Evolutionary conservation across 2,113 vertebrate species (phyloP).

Genomic region (Serinus canaria): DNA sequence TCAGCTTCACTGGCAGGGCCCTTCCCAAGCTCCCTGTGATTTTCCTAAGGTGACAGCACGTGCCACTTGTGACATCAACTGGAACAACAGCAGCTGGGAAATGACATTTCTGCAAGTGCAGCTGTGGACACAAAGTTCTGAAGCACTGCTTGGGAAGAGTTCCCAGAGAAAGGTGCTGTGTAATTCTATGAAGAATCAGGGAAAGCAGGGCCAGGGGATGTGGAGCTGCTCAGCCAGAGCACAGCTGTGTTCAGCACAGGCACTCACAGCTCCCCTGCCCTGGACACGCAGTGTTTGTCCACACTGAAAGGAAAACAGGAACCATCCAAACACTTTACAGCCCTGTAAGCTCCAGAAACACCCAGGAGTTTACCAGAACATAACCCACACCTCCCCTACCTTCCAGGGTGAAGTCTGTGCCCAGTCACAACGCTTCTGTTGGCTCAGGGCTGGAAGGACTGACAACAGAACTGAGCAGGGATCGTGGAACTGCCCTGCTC

Average conservation of each 20-base stretch:
- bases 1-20: background rate
- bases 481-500: background rate
- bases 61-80: background rate
- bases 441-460: background rate
- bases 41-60: rapidly evolving
- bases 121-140: background rate
- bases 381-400: background rate
- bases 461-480: background rate
- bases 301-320: background rate
- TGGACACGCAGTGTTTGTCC: background rate
- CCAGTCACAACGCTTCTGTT: background rate
- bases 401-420: background rate
- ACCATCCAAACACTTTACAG: background rate
- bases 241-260: background rate
- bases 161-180: background rate
- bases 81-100: background rate
- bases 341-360: background rate
- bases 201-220: background rate
- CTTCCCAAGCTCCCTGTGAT: background rate
- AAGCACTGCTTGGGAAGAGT: background rate
- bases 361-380: background rate
- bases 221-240: background rate
- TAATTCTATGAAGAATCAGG: rapidly evolving
- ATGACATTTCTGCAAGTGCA: background rate
- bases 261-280: background rate